Evolutionary conservation across 1,140 invertebrate species (phyloP), one percentile per base, ranked within the genome.

Genomic region (Drosophila eugracilis): DNA sequence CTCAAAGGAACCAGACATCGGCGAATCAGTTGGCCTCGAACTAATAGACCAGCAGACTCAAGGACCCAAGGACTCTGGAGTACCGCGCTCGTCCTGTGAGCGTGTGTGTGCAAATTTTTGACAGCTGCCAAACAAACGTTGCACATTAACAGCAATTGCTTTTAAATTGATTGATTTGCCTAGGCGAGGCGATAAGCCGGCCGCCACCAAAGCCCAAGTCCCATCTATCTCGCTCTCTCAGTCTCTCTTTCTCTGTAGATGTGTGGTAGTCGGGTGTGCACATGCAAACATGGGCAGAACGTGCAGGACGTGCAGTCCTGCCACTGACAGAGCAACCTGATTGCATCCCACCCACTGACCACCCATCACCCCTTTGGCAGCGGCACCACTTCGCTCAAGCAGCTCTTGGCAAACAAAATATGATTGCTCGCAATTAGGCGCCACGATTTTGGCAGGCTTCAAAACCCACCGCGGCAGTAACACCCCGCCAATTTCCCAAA

Each of bases 81-180:
- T 39, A 15, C 17, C 26, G 45, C 28, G n/a, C n/a, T n/a, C 39
- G 21, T 14, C 45, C 44, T 36, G 22, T 32, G 26, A 28, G 67
- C 39, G 67, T 72, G 67, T 72, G 67, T 73, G 45, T 73, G 70
- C 69, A 63, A 73, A 73, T 73, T 73, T 73, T 76, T 86, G 81
- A 85, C 83, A 85, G 81, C 81, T 85, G 81, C 83, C 83, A 85
- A 81, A 81, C 77, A 81, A 77, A 79, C 77, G 77, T 86, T 85
- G 77, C 81, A 88, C 81, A 85, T 85, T 85, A 85, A 86, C 81
- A 84, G 81, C 83, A 85, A 85, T 86, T 85, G 81, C 81, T 85
- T 86, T 85, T 85, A 85, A 85, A 85, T 85, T 85, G 81, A 85
- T 85, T 85, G 81, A 85, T 85, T 85, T 85, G 83, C 81, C 55